Evolutionary conservation across 2,797 vertebrate species (phyloP), one percentile per base, ranked within the genome.

Genomic region (Crypturellus tataupa): DNA sequence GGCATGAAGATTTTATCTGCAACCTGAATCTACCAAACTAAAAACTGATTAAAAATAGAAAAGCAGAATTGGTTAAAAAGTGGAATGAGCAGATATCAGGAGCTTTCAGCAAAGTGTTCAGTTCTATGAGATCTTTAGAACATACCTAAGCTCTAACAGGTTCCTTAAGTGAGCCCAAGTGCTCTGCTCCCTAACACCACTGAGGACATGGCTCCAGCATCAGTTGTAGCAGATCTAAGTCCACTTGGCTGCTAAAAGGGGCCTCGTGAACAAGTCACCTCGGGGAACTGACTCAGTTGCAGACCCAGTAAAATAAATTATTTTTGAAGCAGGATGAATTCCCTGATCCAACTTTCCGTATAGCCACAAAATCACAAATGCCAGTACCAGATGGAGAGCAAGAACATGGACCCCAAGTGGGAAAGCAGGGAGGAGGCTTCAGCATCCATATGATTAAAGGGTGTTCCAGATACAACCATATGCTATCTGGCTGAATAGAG

Each of bases 101-200:
- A 70, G 4, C 33, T 4, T 33, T 67, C 9, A 13, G 5, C 53
- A 8, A 73, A 70, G 4, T 33, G 4, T 33, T 67, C 8, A 14
- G 5, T 60, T 25, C 31, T 71, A 53, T 5, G 6, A 13, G 10
- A 46, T 83, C 75, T 89, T 60, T 23, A 40, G 69, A 44, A 49
- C 0, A 0, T 12, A 16, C 2, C 23, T 10, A 62, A 47, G 24
- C 37, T 71, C 47, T 58, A 53, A n/a, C 7, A 20, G 0, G 8
- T 37, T 44, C 19, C 60, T n/a, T 23, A 70, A 60, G 18, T 12
- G 40, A 68, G 10, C 31, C 70, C 60, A 64, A 75, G 29, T 68
- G 6, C 6, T 60, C 44, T 39, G 16, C 56, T 82, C 10, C 11
- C 8, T 68, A 6, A 47, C 7, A 14, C n/a, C 10, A 39, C 18